Conservation (phyloP, 2,113 vertebrate species). For the Atherinomorus stipes region DNA sequence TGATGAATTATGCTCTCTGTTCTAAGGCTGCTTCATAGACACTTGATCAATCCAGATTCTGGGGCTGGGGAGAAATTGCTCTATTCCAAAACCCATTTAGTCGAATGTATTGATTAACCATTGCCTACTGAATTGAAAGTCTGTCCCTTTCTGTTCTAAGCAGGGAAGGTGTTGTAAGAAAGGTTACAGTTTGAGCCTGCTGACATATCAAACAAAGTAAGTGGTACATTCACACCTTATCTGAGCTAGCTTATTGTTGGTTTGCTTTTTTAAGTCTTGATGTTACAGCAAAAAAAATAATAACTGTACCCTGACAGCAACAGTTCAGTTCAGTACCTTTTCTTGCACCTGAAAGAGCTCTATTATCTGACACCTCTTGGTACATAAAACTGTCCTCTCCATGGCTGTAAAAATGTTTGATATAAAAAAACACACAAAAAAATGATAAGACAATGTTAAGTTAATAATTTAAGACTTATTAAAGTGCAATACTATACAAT, state of each 20-base stretch:
- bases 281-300: constrained; percentile 27
- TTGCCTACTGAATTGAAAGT: constrained; percentile 69
- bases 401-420: constrained; percentile 10
- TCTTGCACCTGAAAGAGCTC: constrained; percentile 19
- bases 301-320: constrained; percentile 25
- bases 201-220: constrained; percentile 24
- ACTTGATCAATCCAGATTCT: constrained; percentile 74
- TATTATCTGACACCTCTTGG: constrained; percentile 24
- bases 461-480: constrained; percentile 13
- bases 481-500: constrained; percentile 17
- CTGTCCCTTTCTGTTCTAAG: constrained; percentile 47
- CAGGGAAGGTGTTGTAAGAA: constrained; percentile 18
- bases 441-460: background rate
- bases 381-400: constrained; percentile 27
- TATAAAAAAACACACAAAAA: background rate
- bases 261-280: constrained; percentile 17
- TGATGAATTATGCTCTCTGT: constrained; percentile 78
- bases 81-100: constrained; percentile 73
- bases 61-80: constrained; percentile 71
- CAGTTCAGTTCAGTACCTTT: constrained; percentile 8
- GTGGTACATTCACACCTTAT: constrained; percentile 38
- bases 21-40: constrained; percentile 66
- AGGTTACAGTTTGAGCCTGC: constrained; percentile 6
- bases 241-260: background rate
- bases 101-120: constrained; percentile 79